phyloP scores from a whole-genome alignment of 2,797 vertebrate genomes.

The Propithecus perrieri region DNA sequence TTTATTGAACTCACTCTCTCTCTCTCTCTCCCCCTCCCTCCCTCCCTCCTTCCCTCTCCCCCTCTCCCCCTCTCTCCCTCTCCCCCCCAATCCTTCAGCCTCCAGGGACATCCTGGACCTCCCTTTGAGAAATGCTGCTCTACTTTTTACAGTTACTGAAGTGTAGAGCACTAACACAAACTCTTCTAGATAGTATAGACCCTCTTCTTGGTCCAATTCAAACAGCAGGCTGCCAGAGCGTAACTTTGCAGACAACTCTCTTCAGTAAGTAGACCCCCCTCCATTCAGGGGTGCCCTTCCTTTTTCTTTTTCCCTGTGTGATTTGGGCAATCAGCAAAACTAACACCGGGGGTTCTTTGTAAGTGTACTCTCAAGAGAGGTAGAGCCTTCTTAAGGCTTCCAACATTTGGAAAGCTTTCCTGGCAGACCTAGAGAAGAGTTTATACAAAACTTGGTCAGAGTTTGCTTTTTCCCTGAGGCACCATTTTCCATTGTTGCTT shows the following conservation, averaged over 20 bases:
- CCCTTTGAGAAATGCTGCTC: not conserved
- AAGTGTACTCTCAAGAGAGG: conserved; percentile 27
- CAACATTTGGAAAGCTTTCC: conserved; percentile 30
- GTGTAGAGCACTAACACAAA: not conserved
- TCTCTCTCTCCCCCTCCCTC: no score
- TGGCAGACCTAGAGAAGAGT: conserved; percentile 45
- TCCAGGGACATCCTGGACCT: not conserved
- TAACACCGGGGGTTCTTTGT: conserved; percentile 1
- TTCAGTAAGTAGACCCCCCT: not conserved
- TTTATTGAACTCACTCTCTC: not conserved
- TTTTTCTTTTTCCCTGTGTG: conserved; percentile 28
- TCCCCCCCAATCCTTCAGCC: not conserved
- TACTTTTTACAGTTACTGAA: conserved; percentile 15
- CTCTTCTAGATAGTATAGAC: conserved; percentile 2
- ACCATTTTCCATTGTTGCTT: conserved; percentile 52
- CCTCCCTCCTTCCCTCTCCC: not conserved
- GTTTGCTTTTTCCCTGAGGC: conserved; percentile 31
- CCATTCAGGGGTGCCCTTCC: not conserved
- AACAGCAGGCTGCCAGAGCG: not conserved
- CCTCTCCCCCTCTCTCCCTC: not conserved
- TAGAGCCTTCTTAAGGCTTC: conserved; percentile 21
- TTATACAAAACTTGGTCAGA: conserved; percentile 48
- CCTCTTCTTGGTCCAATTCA: conserved; percentile 32
- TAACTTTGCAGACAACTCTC: not conserved
- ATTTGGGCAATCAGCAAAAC: conserved; percentile 40